Base-by-base conservation (phyloP, 2,797 vertebrate genomes). In the Molossus alvarezi region DNA sequence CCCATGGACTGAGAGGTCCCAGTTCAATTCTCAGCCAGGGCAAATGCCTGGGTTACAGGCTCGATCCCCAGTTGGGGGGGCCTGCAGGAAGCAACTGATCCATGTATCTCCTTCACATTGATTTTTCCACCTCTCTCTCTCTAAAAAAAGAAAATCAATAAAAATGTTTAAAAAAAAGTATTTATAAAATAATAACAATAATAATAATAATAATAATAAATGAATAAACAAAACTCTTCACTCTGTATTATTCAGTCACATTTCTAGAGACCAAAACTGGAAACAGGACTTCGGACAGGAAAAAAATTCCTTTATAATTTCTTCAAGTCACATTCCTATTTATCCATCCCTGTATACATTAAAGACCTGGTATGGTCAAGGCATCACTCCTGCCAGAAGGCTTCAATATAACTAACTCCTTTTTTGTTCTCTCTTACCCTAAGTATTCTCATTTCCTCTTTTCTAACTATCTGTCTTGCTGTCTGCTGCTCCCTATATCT, bases 381-480 rank as follows among this genome's bases (percentile, higher is more conserved):
- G 17, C 51, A 71, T 90, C 12, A 62, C 75, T 58, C 64, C 45
- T 90, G 51, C 67, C 71, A 81, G 67, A 85, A 69, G 57, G 48
- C 20, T 55, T 94, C 80, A 85, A 51, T 67, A 21, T 57, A 93
- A 55, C 27, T 71, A 57, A 89, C 6, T 82, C 45, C 15, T 21
- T 76, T 65, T 71, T 55, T 53, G 55, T 33, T 77, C 71, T 90
- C 37, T 83, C n/a, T 88, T 55, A 27, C 3, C n/a, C 69, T 79
- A 55, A 57, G 3, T 90, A 73, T 96, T 75, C 20, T 90, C 75
- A 65, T 62, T 88, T 88, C 29, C 72, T 75, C 51, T 77, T 88
- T 87, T 83, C 21, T 58, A 84, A 25, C 65, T 75, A 23, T 45
- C 33, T 75, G 79, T 58, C 79, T 92, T 58, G 27, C 14, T 21